Evolutionary conservation across 2,888 invertebrate genomes (phyloP), one percentile per base, ranked within the genome.

Genomic region (Zhuqinia jingwanae): DNA sequence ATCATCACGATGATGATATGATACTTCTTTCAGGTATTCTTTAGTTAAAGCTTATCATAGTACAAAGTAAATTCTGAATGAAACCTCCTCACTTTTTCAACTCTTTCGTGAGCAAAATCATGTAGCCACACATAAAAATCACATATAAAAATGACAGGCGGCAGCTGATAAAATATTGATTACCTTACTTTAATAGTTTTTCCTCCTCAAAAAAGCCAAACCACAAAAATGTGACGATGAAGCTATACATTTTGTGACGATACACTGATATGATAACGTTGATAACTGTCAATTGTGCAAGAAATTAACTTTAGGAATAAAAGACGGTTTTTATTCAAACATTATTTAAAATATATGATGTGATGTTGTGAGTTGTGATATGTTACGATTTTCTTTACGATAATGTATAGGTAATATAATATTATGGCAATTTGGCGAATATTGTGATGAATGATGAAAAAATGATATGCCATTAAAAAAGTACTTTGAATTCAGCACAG

Each of bases 121-220:
- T 17, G 17, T 17, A 36, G 5, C n/a, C n/a, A n/a, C 8, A 36
- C 36, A 36, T 3, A 36, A 8, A 6, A 36, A 36, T 8, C 36
- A 36, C 36, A 36, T 36, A 36, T n/a, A n/a, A n/a, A n/a, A 36
- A 36, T 6, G 36, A 36, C 36, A 36, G 53, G 13, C 15, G 2
- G 50, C 53, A 53, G 53, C 53, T 53, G 53, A 17, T 17, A 17
- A 53, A 53, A 53, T 53, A 17, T 53, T 53, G 53, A 53, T 53
- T 17, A 53, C 13, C 5, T 53, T 17, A 53, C 53, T n/a, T 53
- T 17, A 17, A n/a, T n/a, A n/a, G n/a, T n/a, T 53, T 53, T 36
- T 36, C 8, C 36, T 36, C 36, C 36, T 36, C 20, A 53, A 50
- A n/a, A n/a, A n/a, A n/a, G n/a, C n/a, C n/a, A n/a, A 17, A 17